These are phyloP conservation scores for Rallus limicola DNA, from an alignment of 2,113 vertebrate genomes.

Conservation along the genomic window DNA sequence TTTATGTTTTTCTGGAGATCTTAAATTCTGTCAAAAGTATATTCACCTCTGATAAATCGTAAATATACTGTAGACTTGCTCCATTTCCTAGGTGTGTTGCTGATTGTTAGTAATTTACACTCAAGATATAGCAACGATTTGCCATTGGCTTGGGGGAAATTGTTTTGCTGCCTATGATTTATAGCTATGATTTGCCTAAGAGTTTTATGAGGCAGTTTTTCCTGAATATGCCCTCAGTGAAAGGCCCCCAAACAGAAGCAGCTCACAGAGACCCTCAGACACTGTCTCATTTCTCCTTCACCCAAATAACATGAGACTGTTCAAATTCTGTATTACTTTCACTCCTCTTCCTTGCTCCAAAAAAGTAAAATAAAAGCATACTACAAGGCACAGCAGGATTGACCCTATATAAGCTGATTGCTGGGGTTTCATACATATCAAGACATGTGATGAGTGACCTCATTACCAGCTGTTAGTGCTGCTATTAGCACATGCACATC, in stretches of 20 bases:
- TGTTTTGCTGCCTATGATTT: conserved; percentile 71
- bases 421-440: neutral
- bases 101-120: conserved; percentile 73
- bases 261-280: conserved; percentile 46
- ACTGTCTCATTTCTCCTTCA: conserved; percentile 45
- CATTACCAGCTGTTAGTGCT: neutral
- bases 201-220: conserved; percentile 73
- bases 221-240: conserved; percentile 63
- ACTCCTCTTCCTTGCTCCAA: neutral
- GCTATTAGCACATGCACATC: neutral
- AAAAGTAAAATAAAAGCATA: neutral
- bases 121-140: conserved; percentile 71
- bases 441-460: neutral
- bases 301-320: conserved; percentile 24
- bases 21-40: conserved; percentile 69
- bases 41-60: conserved; percentile 66
- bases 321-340: conserved; percentile 14
- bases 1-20: conserved; percentile 66
- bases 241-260: conserved; percentile 53
- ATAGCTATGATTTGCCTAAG: conserved; percentile 73
- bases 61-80: conserved; percentile 67
- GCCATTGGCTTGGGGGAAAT: conserved; percentile 73
- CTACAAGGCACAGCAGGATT: neutral
- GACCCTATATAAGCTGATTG: neutral
- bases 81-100: conserved; percentile 72